These are phyloP conservation scores for Papilio glaucus DNA, from an alignment of 1,140 invertebrate species.

Conservation along the genomic window DNA sequence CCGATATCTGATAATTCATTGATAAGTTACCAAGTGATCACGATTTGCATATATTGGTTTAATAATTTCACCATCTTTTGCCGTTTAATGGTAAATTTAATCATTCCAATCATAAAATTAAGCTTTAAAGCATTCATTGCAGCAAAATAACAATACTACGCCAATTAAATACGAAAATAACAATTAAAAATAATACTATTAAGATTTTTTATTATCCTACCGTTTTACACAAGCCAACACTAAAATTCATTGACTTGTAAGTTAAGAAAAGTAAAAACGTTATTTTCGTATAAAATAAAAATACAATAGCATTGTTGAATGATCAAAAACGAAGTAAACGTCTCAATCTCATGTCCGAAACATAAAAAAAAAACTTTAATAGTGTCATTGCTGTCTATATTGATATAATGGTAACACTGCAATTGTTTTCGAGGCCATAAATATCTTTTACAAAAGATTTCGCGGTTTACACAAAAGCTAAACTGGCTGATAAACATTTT, in stretches of 20 bases:
- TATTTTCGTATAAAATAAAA: conserved; percentile 20
- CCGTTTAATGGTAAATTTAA: no score
- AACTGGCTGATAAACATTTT: conserved; percentile 80
- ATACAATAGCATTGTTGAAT: conserved; percentile 51
- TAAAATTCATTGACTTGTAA: not conserved
- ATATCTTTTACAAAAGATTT: conserved; percentile 79
- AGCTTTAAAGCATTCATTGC: no score
- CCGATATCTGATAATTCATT: no score
- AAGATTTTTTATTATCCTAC: not conserved
- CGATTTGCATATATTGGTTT: no score
- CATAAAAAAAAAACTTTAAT: conserved; percentile 65
- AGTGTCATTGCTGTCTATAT: conserved; percentile 79
- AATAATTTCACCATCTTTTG: no score
- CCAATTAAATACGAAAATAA: no score
- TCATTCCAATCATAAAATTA: no score
- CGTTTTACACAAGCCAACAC: not conserved
- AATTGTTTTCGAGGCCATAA: conserved; percentile 81
- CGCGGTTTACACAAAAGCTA: conserved; percentile 82
- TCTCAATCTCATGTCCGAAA: conserved; percentile 64
- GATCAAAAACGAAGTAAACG: conserved; percentile 60
- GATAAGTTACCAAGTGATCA: no score
- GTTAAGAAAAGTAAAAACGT: conserved; percentile 8
- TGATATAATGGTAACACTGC: conserved; percentile 79
- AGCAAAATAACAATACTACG: no score
- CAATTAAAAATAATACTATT: no score